Conservation (phyloP, 1,140 invertebrate genomes). For the Cryptotermes secundus region DNA sequence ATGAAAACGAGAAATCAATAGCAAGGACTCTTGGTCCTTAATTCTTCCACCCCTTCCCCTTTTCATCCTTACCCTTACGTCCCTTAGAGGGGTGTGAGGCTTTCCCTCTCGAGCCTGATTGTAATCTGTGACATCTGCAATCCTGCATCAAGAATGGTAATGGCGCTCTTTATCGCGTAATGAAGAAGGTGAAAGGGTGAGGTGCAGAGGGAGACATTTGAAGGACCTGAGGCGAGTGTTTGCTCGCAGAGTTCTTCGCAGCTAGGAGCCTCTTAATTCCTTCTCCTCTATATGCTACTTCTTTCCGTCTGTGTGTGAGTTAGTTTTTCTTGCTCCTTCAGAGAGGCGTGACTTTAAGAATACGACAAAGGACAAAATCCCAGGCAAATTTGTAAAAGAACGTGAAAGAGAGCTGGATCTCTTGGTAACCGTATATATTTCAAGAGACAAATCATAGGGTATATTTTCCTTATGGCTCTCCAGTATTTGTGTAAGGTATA, state of each 20-base stretch:
- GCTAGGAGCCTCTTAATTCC: background rate
- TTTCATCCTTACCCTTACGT: slow-evolving; percentile 7
- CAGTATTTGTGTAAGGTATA: no score
- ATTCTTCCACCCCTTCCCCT: slow-evolving; percentile 22
- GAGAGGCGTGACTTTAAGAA: background rate
- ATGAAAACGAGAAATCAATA: slow-evolving; percentile 27
- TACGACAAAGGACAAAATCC: background rate
- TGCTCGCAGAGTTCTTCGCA: background rate
- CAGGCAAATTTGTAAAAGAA: background rate
- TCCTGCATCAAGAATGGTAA: slow-evolving; percentile 37
- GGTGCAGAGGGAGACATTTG: background rate
- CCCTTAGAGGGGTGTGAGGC: background rate
- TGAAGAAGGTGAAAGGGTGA: slow-evolving; percentile 32
- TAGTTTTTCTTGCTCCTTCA: background rate
- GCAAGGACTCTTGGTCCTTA: slow-evolving; percentile 12
- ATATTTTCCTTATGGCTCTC: background rate
- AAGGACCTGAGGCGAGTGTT: background rate
- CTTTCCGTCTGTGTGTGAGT: background rate
- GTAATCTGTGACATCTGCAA: slow-evolving; percentile 39
- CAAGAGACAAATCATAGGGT: background rate
- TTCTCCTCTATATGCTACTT: background rate
- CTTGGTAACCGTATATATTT: background rate
- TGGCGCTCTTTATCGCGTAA: slow-evolving; percentile 38
- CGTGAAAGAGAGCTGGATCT: background rate
- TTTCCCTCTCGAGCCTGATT: slow-evolving; percentile 30